Evolutionary conservation across 2,888 invertebrate genomes (phyloP).

Genomic region (Dicyrtoma fusca): DNA sequence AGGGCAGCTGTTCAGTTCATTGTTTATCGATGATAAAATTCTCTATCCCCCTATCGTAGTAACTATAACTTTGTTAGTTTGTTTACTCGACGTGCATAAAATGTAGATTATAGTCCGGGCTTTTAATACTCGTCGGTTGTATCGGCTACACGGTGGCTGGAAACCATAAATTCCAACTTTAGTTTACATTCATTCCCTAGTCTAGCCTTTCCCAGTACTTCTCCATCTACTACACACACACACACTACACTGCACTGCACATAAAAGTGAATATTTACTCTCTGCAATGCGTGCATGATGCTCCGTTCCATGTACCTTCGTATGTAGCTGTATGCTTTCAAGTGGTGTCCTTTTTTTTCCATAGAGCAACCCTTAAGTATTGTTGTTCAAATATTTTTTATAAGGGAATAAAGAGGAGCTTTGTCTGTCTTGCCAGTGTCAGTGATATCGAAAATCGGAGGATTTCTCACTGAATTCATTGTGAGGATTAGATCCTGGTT

Average conservation of each 20-base stretch:
- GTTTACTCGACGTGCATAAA: too few relatives aligned
- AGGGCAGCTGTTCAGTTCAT: conserved; percentile 33
- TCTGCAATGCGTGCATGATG: conserved; percentile 29
- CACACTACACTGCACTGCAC: background rate
- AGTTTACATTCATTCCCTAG: too few relatives aligned
- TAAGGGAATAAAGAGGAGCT: too few relatives aligned
- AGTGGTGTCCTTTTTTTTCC: background rate
- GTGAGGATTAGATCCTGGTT: conserved; percentile 11
- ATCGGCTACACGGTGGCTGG: too few relatives aligned
- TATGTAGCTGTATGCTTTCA: background rate
- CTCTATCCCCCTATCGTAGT: background rate
- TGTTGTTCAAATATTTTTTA: too few relatives aligned
- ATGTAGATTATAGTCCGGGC: too few relatives aligned
- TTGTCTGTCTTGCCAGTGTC: background rate
- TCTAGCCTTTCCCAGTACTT: too few relatives aligned
- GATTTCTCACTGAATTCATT: conserved; percentile 24
- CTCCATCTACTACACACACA: too few relatives aligned
- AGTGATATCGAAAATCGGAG: conserved; percentile 11
- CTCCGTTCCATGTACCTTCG: background rate
- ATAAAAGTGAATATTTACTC: conserved; percentile 17
- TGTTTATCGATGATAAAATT: conserved; percentile 36
- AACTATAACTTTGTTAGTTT: too few relatives aligned
- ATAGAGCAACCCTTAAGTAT: background rate
- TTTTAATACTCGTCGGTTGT: too few relatives aligned
- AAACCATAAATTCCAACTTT: too few relatives aligned